phyloP scores from a whole-genome alignment of 2,113 vertebrate genomes.

The Platysteira castanea region DNA sequence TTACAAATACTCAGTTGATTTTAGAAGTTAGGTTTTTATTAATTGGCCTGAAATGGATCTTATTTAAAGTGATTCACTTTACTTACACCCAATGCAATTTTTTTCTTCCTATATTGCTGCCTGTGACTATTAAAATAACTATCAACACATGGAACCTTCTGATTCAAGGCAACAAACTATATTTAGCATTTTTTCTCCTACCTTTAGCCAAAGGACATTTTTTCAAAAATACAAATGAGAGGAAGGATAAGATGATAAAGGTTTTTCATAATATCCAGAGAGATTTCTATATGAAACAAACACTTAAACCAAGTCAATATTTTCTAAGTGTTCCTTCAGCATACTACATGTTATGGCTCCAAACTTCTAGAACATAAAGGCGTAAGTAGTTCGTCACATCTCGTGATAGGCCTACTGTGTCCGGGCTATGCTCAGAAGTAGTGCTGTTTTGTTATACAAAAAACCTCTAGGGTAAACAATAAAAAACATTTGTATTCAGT shows the following conservation, averaged over 20 bases:
- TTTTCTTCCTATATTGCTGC: background rate
- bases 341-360: background rate
- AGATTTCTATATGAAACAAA: background rate
- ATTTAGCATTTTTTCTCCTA: background rate
- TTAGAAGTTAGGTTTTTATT: background rate
- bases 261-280: background rate
- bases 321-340: background rate
- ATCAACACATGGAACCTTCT: background rate
- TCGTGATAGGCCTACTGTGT: background rate
- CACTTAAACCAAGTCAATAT: background rate
- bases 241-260: background rate
- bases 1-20: background rate
- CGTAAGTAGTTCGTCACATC: background rate
- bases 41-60: background rate
- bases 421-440: background rate
- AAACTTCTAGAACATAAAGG: background rate
- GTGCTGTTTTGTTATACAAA: background rate
- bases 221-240: background rate
- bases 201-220: background rate
- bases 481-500: background rate
- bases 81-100: background rate
- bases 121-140: rapidly evolving
- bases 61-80: background rate
- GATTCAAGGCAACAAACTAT: background rate
- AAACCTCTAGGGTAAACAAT: background rate